phyloP scores from a whole-genome alignment of 2,113 vertebrate species.

The Condylura cristata region DNA sequence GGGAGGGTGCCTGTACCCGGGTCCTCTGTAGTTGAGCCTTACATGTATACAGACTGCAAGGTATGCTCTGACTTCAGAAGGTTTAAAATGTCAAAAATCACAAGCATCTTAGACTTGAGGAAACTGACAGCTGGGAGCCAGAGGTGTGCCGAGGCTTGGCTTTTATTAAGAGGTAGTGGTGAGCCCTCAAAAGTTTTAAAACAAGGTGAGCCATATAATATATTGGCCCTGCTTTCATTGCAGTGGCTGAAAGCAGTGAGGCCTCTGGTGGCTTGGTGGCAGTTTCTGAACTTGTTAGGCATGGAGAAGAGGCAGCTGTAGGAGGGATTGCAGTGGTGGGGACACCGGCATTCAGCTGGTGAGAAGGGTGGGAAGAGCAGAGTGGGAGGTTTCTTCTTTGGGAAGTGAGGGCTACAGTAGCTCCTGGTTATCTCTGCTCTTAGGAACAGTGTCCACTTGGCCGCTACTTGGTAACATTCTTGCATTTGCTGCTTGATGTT shows the following conservation, averaged over 20 bases:
- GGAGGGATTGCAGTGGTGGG: not conserved
- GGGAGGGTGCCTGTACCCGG: too few relatives aligned
- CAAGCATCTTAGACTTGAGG: not conserved
- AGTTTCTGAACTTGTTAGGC: too few relatives aligned
- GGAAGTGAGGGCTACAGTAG: not conserved
- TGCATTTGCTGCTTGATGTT: not conserved
- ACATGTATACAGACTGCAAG: too few relatives aligned
- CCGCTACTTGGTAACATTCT: not conserved
- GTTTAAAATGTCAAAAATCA: not conserved
- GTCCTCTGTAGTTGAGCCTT: rapidly evolving
- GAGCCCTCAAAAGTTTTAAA: not conserved
- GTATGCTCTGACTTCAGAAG: not conserved
- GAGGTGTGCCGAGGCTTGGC: not conserved
- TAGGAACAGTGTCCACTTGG: constrained; percentile 31
- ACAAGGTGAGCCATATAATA: rapidly evolving
- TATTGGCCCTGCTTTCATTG: not conserved
- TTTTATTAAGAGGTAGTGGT: not conserved
- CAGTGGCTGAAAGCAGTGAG: not conserved
- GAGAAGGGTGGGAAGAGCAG: not conserved
- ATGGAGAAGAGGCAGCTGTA: not conserved
- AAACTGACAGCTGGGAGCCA: not conserved
- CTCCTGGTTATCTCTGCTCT: not conserved
- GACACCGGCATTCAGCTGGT: not conserved
- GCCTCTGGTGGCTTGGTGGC: not conserved
- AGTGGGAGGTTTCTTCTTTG: not conserved